Conservation (phyloP, 2,888 invertebrate species). For the Ectemnius cavifrons region DNA sequence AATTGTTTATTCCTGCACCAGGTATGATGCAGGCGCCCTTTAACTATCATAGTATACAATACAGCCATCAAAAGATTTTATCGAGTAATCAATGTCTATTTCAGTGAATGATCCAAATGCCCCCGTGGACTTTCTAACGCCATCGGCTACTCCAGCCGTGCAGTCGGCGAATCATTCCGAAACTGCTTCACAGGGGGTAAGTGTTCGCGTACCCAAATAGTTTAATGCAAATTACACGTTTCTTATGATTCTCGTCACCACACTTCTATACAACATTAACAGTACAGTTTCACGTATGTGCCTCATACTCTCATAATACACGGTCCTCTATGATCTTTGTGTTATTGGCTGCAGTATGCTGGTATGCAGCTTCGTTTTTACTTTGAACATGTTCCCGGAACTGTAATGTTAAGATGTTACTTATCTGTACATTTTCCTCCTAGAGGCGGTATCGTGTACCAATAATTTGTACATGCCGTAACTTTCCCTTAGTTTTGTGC, state of each 20-base stretch:
- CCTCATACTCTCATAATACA: constrained; percentile 31
- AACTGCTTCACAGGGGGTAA: constrained; percentile 71
- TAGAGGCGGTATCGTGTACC: constrained; percentile 21
- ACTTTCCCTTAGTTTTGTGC: constrained; percentile 43
- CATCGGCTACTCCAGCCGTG: constrained; percentile 69
- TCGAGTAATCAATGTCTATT: too few relatives aligned
- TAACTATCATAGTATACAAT: not conserved
- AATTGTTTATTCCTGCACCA: constrained; percentile 81
- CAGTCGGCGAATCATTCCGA: constrained; percentile 65
- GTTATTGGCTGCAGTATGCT: constrained; percentile 65
- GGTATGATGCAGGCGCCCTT: constrained; percentile 62
- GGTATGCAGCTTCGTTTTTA: constrained; percentile 60
- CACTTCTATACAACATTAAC: constrained; percentile 56
- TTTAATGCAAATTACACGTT: constrained; percentile 5
- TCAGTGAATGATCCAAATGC: constrained; percentile 80
- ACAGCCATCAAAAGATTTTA: too few relatives aligned
- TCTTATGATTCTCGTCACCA: constrained; percentile 26
- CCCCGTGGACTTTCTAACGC: constrained; percentile 81
- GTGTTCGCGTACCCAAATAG: constrained; percentile 46
- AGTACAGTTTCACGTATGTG: constrained; percentile 59
- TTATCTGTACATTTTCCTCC: constrained; percentile 14
- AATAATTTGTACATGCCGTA: constrained; percentile 30
- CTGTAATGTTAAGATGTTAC: constrained; percentile 57
- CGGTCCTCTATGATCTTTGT: constrained; percentile 34
- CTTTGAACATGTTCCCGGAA: constrained; percentile 51